phyloP scores from a whole-genome alignment of 1,140 invertebrate genomes.

The Cheumatopsyche charites region DNA sequence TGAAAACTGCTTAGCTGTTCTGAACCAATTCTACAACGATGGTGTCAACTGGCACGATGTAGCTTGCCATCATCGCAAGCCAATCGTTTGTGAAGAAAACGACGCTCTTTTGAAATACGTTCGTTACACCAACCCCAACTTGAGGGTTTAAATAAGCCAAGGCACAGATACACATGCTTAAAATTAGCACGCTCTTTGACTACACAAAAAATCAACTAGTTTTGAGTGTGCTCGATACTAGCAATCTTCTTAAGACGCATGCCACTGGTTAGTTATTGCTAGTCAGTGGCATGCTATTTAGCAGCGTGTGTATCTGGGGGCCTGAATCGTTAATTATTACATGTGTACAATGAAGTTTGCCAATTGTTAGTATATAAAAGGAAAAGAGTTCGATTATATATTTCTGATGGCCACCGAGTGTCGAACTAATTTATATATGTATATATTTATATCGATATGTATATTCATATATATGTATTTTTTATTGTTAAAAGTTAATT shows the following conservation, averaged over 20 bases:
- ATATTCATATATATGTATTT: too few relatives aligned
- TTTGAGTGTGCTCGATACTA: not conserved
- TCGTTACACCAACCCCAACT: conserved; percentile 72
- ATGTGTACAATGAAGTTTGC: too few relatives aligned
- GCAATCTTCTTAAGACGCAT: not conserved
- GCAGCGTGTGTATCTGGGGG: too few relatives aligned
- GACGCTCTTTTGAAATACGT: conserved; percentile 81
- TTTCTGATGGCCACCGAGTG: too few relatives aligned
- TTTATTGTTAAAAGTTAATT: conserved; percentile 25
- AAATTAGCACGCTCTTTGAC: not conserved
- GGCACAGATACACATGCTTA: not conserved
- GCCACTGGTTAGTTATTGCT: too few relatives aligned
- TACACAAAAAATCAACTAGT: not conserved
- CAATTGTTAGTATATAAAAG: too few relatives aligned
- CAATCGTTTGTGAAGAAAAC: conserved; percentile 84
- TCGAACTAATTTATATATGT: not conserved
- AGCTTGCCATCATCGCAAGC: conserved; percentile 82
- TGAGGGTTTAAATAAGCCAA: conserved; percentile 66
- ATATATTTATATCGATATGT: conserved; percentile 18
- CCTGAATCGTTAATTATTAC: too few relatives aligned
- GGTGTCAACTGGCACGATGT: conserved; percentile 88
- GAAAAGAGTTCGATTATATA: too few relatives aligned
- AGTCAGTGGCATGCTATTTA: too few relatives aligned
- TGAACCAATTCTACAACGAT: conserved; percentile 87
- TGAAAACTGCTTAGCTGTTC: conserved; percentile 78